Evolutionary conservation across 2,113 vertebrate species (phyloP), one percentile per base, ranked within the genome.

Genomic region (Urocynchramus pylzowi): DNA sequence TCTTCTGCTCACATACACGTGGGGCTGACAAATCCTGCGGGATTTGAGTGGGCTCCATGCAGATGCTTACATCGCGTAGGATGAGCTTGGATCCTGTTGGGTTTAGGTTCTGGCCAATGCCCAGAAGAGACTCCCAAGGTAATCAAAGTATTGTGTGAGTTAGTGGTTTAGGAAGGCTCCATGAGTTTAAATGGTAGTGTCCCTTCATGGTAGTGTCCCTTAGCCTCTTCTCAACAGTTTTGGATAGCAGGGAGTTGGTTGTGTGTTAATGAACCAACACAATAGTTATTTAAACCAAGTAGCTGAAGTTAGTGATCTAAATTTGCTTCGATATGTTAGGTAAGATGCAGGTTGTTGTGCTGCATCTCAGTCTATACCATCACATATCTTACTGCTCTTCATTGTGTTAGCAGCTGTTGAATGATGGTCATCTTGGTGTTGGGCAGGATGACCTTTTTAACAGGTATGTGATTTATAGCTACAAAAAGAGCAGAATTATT

Each of bases 1-100:
- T 33, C 16, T 44, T 41, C 30, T 53, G 17, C 50, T 39, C 31
- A 2, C 10, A 3, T 35, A 16, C 2, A 3, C 7, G 0, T 11
- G 31, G 13, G 28, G 28, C 16, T 71, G 28, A 7, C 24, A 74
- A 24, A 42, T 24, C 17, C 53, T 54, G 26, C 1, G 6, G 76
- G 28, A 5, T 67, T 73, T 41, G 26, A 39, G 23, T 42, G 50
- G 52, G 17, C 14, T 91, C 11, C 4, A 1, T 1, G 2, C 30
- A 31, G 37, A 20, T 70, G 22, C 24, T 57, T 9, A 6, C 2
- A 6, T 56, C 37, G 10, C 23, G 27, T 27, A 6, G 59, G 37
- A 30, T 79, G 41, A 49, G 15, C 7, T 35, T 60, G 53, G 7
- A 19, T 83, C 23, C 4, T 84, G 9, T 14, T 76, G 39, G 5